Evolutionary conservation across 2,888 invertebrate genomes (phyloP).

Genomic region (Amphipyra berbera): DNA sequence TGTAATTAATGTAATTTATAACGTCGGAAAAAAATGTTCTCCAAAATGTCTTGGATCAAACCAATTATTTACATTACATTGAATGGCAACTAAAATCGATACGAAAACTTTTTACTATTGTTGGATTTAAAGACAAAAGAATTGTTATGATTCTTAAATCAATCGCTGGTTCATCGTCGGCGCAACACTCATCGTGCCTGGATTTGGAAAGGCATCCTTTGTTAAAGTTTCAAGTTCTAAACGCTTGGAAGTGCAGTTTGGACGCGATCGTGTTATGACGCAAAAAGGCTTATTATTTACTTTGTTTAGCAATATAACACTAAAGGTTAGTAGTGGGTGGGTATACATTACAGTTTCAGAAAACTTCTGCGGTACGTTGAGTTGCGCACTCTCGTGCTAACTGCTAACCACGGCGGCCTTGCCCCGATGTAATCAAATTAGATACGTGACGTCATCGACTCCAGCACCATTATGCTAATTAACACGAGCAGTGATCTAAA

Average conservation of each 20-base stretch:
- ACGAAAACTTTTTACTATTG: neutral
- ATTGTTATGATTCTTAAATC: slow-evolving; percentile 59
- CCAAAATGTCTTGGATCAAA: too few species aligned
- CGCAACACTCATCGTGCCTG: slow-evolving; percentile 63
- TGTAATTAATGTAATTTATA: too few species aligned
- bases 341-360: slow-evolving; percentile 24
- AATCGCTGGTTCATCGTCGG: slow-evolving; percentile 65
- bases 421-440: slow-evolving; percentile 84
- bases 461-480: slow-evolving; percentile 79
- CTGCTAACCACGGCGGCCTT: slow-evolving; percentile 80
- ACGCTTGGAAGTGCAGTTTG: slow-evolving; percentile 66
- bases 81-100: neutral
- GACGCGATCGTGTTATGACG: slow-evolving; percentile 61
- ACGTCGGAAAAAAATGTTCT: too few species aligned
- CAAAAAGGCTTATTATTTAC: slow-evolving; percentile 54
- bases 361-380: slow-evolving; percentile 23
- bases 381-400: slow-evolving; percentile 66
- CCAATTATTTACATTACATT: too few species aligned
- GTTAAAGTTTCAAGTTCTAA: slow-evolving; percentile 68
- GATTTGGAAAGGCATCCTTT: slow-evolving; percentile 69
- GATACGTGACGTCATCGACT: slow-evolving; percentile 80
- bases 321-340: slow-evolving; percentile 30
- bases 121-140: slow-evolving; percentile 52
- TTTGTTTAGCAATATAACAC: slow-evolving; percentile 26
- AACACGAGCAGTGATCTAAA: slow-evolving; percentile 70